Conservation (phyloP, 2,888 invertebrate genomes). For the Tholera decimalis region DNA sequence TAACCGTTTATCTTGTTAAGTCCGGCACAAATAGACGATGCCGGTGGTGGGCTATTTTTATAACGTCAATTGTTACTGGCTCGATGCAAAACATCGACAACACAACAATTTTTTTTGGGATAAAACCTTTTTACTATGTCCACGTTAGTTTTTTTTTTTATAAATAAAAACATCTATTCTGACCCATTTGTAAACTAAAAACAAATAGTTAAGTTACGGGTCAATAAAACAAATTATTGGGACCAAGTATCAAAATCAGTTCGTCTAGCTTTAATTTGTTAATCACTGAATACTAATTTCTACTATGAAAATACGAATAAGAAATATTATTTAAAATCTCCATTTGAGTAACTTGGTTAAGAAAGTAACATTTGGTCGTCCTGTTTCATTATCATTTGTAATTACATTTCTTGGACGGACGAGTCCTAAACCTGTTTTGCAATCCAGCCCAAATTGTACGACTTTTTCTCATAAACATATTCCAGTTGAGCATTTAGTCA, state of each 20-base stretch:
- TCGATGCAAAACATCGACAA: conserved; percentile 29
- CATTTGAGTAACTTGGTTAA: neutral
- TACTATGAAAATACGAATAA: too few species aligned
- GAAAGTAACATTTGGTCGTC: neutral
- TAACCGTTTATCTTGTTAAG: conserved; percentile 58
- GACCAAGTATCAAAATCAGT: conserved; percentile 35
- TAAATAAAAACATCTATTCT: neutral
- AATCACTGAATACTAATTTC: neutral
- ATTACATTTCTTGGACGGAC: neutral
- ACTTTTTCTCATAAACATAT: conserved; percentile 14
- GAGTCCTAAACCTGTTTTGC: neutral
- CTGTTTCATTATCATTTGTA: conserved; percentile 8
- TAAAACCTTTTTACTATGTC: neutral
- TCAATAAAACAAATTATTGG: neutral
- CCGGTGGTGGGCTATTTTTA: conserved; percentile 44
- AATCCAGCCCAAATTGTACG: conserved; percentile 10
- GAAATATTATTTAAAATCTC: too few species aligned
- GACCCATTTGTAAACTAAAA: neutral
- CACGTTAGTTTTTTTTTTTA: neutral
- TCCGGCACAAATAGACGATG: conserved; percentile 52
- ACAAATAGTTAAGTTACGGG: neutral
- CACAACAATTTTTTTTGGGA: neutral
- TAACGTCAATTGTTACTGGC: conserved; percentile 38
- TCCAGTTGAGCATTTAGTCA: conserved; percentile 4
- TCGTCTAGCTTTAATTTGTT: conserved; percentile 2